A percentile compares a stretch with the other conserved stretches of the same genome.
phyloP scores from a whole-genome alignment of 2,113 vertebrate species.

The Pluvianellus socialis region DNA sequence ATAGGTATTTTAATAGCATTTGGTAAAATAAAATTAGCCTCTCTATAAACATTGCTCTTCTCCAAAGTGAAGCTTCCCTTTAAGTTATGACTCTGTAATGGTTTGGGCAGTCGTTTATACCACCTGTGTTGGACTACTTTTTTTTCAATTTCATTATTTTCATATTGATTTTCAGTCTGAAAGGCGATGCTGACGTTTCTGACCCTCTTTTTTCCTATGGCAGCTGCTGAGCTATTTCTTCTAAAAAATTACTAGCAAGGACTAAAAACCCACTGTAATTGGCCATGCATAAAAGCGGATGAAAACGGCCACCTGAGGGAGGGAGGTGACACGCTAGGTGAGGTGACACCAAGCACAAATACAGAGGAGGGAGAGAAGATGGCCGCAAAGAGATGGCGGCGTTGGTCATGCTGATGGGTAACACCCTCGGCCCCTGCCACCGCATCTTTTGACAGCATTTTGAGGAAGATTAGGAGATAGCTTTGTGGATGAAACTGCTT shows the following conservation, averaged over 20 bases:
- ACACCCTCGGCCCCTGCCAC: rapidly evolving
- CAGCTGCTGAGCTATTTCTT: neutral
- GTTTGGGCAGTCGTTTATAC: neutral
- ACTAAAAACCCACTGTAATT: neutral
- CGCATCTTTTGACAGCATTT: rapidly evolving
- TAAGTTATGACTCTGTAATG: neutral
- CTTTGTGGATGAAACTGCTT: neutral
- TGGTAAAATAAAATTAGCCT: neutral
- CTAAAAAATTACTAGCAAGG: neutral
- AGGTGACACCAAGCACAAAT: too few relatives aligned
- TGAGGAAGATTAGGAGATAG: neutral
- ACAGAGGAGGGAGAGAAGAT: neutral
- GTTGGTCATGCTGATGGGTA: rapidly evolving
- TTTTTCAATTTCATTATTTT: neutral
- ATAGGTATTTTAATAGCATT: neutral
- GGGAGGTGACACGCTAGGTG: neutral
- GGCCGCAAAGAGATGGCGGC: rapidly evolving
- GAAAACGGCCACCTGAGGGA: neutral
- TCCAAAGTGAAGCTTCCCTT: neutral
- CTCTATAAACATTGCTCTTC: neutral
- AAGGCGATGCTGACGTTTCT: neutral
- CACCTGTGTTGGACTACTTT: neutral
- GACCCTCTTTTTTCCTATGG: neutral
- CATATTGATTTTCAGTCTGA: neutral
- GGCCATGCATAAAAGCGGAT: neutral